A percentile compares a stretch with the other conserved stretches of the same genome.
These are phyloP conservation scores for Pseudotriccus pelzelni DNA, from an alignment of 2,797 vertebrate species.

Conservation along the genomic window DNA sequence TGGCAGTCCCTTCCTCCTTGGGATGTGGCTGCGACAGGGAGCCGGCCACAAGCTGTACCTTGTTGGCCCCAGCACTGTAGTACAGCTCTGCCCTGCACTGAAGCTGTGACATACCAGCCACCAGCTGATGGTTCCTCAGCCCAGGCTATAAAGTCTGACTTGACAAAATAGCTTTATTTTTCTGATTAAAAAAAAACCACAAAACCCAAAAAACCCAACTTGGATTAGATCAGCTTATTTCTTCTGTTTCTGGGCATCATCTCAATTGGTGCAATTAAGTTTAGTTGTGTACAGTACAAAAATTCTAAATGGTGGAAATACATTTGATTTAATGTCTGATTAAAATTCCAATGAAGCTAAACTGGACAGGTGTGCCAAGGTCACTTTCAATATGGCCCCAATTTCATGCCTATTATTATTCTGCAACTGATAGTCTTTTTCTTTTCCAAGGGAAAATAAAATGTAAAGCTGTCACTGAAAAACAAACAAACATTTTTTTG, in stretches of 20 bases:
- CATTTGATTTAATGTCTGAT: not conserved
- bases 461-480: not conserved
- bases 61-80: not conserved
- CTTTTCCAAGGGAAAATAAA: not conserved
- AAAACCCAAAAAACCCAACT: not conserved
- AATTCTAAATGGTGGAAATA: not conserved
- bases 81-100: not conserved
- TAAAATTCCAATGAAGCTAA: not conserved
- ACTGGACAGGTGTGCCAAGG: not conserved
- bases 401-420: not conserved
- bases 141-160: not conserved
- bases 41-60: accelerated
- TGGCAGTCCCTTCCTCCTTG: not conserved
- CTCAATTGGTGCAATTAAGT: slow-evolving; percentile 10
- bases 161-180: not conserved
- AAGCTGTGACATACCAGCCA: not conserved
- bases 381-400: not conserved
- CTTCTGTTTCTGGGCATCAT: not conserved
- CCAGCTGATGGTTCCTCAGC: not conserved
- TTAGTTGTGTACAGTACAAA: not conserved
- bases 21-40: not conserved
- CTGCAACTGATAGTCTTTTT: not conserved
- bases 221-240: not conserved
- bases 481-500: not conserved
- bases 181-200: not conserved